Conservation (phyloP, 2,113 vertebrate species). For the Ciconia maguari region DNA sequence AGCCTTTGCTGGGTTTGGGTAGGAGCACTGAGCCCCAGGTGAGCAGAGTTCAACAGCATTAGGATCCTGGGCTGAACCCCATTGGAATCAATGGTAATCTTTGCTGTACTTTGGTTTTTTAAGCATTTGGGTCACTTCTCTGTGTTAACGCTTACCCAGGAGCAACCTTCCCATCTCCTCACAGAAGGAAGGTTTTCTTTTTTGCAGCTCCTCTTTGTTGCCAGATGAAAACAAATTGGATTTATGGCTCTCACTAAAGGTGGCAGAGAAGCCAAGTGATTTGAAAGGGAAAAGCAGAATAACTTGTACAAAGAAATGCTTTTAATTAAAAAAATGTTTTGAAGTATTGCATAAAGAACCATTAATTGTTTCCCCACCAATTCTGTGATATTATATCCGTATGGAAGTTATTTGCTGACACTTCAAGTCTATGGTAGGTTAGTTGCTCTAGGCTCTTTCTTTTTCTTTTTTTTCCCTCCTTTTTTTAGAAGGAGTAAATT, state of each 20-base stretch:
- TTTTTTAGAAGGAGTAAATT: constrained; percentile 4
- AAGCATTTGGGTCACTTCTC: neutral
- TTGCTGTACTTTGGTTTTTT: neutral
- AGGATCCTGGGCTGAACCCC: neutral
- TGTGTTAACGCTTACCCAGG: neutral
- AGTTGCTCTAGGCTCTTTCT: neutral
- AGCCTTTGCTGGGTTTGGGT: neutral
- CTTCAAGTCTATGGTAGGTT: neutral
- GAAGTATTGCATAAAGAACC: constrained; percentile 12
- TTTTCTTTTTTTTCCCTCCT: neutral
- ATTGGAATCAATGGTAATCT: neutral
- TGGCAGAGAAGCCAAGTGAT: neutral
- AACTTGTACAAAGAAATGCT: neutral
- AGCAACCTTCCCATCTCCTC: neutral
- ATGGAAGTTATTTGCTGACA: constrained; percentile 11
- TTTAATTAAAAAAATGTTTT: constrained; percentile 33
- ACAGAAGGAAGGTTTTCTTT: neutral
- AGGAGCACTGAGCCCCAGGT: neutral
- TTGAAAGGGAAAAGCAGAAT: neutral
- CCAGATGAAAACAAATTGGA: neutral
- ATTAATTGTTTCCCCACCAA: neutral
- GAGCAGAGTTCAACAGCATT: neutral
- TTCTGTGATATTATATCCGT: neutral
- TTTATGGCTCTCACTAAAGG: neutral
- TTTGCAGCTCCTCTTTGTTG: neutral